Conservation (phyloP, 2,113 vertebrate species). For the Marmota flaviventris region DNA sequence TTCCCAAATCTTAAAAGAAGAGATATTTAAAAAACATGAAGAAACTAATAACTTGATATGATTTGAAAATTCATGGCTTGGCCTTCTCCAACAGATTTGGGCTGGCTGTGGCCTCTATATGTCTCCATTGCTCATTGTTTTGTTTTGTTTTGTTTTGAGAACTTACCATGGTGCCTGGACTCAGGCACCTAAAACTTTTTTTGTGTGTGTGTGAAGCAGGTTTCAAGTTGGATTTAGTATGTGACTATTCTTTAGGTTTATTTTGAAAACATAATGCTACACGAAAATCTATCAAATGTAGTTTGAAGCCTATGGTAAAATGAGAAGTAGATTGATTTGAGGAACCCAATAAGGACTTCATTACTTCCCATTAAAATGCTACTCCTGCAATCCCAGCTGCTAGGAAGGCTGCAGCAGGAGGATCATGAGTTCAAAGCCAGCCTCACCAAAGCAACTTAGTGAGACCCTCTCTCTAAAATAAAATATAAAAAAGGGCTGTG, state of each 20-base stretch:
- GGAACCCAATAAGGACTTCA: neutral
- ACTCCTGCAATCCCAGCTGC: neutral
- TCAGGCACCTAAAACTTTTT: neutral
- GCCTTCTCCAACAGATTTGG: neutral
- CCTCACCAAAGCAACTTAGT: neutral
- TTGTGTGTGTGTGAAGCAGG: neutral
- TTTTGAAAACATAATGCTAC: neutral
- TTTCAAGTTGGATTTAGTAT: neutral
- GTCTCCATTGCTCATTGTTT: neutral
- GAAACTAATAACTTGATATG: neutral
- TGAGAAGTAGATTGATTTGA: neutral
- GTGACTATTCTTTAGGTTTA: neutral
- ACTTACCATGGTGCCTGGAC: neutral
- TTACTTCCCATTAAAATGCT: neutral
- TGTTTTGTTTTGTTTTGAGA: neutral
- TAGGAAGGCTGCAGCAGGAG: neutral
- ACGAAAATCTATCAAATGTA: neutral
- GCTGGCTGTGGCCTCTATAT: neutral
- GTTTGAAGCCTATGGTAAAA: neutral
- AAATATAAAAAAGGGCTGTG: neutral
- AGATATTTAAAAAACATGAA: neutral
- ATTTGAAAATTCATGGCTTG: neutral
- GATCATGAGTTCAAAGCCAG: neutral
- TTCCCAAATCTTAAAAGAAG: neutral
- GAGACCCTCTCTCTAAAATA: neutral